phyloP scores from a whole-genome alignment of 2,797 vertebrate genomes.

The Melopsittacus undulatus region DNA sequence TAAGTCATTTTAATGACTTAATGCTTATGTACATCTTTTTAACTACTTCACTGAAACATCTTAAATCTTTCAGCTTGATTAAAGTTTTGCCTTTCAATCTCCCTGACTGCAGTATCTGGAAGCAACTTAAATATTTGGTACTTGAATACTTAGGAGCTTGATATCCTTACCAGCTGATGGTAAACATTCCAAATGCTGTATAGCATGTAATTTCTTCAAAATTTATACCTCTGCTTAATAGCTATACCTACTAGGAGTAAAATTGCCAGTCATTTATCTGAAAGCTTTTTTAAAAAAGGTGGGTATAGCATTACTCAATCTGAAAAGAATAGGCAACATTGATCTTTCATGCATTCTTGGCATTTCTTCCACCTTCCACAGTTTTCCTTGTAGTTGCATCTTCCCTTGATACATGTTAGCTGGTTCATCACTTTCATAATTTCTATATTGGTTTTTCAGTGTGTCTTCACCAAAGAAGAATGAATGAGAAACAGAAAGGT shows the following conservation, averaged over 20 bases:
- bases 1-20: slow-evolving; percentile 51
- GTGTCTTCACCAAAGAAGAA: background rate
- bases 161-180: background rate
- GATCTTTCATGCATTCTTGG: background rate
- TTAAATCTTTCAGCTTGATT: slow-evolving; percentile 48
- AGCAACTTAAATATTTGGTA: background rate
- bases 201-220: background rate
- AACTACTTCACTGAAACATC: slow-evolving; percentile 31
- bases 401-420: background rate
- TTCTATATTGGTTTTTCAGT: background rate
- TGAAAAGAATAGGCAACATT: background rate
- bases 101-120: background rate
- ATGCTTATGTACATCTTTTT: slow-evolving; percentile 57
- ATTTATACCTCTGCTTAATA: background rate
- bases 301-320: background rate
- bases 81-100: slow-evolving; percentile 23
- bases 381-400: background rate
- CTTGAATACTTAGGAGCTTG: background rate
- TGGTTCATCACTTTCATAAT: background rate
- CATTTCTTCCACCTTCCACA: background rate
- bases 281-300: background rate
- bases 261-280: background rate
- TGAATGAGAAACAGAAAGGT: background rate
- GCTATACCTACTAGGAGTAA: background rate
- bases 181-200: background rate